Percentiles rank a stretch among this genome's conserved stretches.
Conservation (phyloP, 2,797 vertebrate species). For the Pristis pectinata region DNA sequence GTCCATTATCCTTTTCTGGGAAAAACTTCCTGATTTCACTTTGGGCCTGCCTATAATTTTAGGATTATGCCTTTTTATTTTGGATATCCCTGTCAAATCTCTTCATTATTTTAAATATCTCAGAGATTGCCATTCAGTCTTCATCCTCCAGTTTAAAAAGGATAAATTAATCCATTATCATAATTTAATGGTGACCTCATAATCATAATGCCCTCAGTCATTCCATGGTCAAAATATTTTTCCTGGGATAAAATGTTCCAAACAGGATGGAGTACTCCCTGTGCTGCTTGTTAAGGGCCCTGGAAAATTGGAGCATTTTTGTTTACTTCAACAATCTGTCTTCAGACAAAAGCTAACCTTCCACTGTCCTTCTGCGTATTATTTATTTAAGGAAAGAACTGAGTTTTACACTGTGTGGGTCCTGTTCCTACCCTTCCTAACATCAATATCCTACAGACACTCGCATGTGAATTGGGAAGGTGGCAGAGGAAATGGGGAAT, state of each 20-base stretch:
- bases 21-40: not conserved
- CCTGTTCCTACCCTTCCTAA: too few relatives aligned
- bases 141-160: not conserved
- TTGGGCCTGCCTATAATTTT: not conserved
- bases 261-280: not conserved
- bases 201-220: too few relatives aligned
- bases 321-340: not conserved
- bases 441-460: not conserved
- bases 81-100: not conserved
- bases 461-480: not conserved
- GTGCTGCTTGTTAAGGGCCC: not conserved
- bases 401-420: not conserved
- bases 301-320: not conserved
- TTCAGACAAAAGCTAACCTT: not conserved
- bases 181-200: not conserved
- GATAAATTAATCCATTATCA: not conserved
- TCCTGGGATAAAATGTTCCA: not conserved
- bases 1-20: not conserved
- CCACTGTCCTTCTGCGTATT: not conserved
- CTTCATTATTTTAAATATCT: not conserved
- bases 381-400: not conserved
- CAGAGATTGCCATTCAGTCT: not conserved
- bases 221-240: not conserved
- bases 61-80: not conserved
- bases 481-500: not conserved